These are phyloP conservation scores for Drosophila sp. DNA, from an alignment of 1,140 invertebrate genomes.

Conservation along the genomic window DNA sequence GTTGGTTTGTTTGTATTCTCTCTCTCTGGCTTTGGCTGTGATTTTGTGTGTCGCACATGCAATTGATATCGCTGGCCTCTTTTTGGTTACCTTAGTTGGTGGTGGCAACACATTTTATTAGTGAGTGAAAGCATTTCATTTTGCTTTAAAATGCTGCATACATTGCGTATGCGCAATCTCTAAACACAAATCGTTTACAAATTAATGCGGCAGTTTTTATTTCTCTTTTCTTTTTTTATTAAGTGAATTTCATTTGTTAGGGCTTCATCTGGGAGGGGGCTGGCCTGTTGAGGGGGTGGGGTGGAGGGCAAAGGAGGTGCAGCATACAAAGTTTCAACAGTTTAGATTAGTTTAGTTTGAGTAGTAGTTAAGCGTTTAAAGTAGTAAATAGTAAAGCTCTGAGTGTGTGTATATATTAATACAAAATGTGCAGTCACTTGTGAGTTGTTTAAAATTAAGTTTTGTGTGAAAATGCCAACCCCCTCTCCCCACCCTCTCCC, in stretches of 20 bases:
- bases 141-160: conserved; percentile 50
- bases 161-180: conserved; percentile 69
- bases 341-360: conserved; percentile 33
- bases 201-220: conserved; percentile 69
- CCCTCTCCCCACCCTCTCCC: conserved; percentile 28
- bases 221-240: conserved; percentile 58
- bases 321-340: conserved; percentile 32
- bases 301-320: neutral
- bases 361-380: conserved; percentile 30
- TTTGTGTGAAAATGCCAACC: conserved; percentile 37
- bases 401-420: conserved; percentile 53
- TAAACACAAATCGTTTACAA: conserved; percentile 51
- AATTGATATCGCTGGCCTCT: conserved; percentile 75
- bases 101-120: conserved; percentile 57
- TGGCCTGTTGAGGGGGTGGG: neutral
- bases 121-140: conserved; percentile 79
- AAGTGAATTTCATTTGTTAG: conserved; percentile 47
- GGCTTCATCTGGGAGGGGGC: conserved; percentile 18
- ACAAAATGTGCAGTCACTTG: conserved; percentile 55
- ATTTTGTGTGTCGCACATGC: conserved; percentile 80
- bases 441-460: conserved; percentile 45
- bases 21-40: conserved; percentile 43
- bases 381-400: conserved; percentile 66
- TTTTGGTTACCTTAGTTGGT: conserved; percentile 56
- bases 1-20: neutral